These are phyloP conservation scores for Catharus ustulatus DNA, from an alignment of 2,797 vertebrate genomes.

Conservation along the genomic window DNA sequence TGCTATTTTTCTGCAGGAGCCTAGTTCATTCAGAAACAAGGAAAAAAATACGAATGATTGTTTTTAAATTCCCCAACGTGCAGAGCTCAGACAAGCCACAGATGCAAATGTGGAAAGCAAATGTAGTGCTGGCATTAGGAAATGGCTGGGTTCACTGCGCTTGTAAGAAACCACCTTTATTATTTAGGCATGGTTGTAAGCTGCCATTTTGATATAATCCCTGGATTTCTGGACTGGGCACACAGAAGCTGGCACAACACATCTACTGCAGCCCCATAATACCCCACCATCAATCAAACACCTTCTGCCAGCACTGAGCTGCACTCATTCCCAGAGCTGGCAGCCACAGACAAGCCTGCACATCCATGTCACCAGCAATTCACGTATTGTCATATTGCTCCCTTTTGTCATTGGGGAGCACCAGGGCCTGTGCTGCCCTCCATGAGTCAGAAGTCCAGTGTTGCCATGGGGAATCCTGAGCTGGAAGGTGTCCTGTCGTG, in stretches of 20 bases:
- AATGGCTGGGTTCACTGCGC: background rate
- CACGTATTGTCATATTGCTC: background rate
- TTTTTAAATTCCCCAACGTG: constrained; percentile 19
- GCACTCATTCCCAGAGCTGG: background rate
- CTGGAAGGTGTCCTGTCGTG: fast-evolving
- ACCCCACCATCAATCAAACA: background rate
- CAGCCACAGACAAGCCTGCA: background rate
- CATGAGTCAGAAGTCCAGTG: fast-evolving
- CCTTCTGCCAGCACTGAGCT: background rate
- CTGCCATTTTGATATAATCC: background rate
- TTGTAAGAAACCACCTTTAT: background rate
- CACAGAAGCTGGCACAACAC: background rate
- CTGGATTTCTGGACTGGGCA: background rate
- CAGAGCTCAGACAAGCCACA: background rate
- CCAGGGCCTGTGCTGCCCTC: background rate
- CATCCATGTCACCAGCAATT: background rate
- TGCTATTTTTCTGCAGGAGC: constrained; percentile 50
- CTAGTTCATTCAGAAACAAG: constrained; percentile 25
- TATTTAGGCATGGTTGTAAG: background rate
- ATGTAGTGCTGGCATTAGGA: background rate
- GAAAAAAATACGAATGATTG: background rate
- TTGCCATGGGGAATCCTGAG: background rate
- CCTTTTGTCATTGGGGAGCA: background rate
- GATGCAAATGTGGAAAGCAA: constrained; percentile 33
- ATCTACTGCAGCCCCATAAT: background rate